These are phyloP conservation scores for Ranitomeya imitator DNA, from an alignment of 2,113 vertebrate species.

Conservation along the genomic window DNA sequence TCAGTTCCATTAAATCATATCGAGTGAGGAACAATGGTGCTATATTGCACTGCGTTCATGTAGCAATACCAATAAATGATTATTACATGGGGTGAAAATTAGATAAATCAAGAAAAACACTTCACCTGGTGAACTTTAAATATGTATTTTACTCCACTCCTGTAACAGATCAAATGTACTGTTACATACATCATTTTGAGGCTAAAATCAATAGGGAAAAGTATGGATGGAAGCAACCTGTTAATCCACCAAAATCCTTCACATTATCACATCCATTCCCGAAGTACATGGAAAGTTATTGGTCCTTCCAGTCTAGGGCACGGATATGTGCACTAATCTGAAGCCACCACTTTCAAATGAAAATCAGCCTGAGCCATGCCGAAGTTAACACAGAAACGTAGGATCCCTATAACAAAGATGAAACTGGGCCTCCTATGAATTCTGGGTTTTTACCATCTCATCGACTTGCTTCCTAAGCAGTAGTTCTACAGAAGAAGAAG, in stretches of 20 bases:
- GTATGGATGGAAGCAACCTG: neutral
- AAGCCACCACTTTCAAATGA: neutral
- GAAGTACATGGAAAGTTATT: neutral
- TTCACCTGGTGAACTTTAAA: neutral
- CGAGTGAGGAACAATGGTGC: neutral
- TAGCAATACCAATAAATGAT: slow-evolving; percentile 7
- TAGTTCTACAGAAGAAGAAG: too few species aligned
- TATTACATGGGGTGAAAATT: neutral
- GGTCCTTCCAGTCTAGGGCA: neutral
- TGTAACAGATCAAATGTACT: neutral
- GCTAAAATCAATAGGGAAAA: neutral
- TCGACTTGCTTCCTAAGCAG: too few species aligned
- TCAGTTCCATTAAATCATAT: slow-evolving; percentile 8
- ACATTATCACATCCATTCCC: neutral
- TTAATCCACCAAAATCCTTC: neutral
- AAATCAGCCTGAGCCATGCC: neutral
- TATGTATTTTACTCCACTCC: neutral
- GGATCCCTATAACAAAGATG: neutral
- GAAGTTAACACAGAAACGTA: neutral
- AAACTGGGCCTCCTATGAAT: neutral
- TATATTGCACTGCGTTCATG: slow-evolving; percentile 6
- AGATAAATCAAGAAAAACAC: neutral
- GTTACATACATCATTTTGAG: neutral
- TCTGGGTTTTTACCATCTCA: neutral
- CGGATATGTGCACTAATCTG: neutral